These are phyloP conservation scores for Pandemis heparana DNA, from an alignment of 2,888 invertebrate species.

Conservation along the genomic window DNA sequence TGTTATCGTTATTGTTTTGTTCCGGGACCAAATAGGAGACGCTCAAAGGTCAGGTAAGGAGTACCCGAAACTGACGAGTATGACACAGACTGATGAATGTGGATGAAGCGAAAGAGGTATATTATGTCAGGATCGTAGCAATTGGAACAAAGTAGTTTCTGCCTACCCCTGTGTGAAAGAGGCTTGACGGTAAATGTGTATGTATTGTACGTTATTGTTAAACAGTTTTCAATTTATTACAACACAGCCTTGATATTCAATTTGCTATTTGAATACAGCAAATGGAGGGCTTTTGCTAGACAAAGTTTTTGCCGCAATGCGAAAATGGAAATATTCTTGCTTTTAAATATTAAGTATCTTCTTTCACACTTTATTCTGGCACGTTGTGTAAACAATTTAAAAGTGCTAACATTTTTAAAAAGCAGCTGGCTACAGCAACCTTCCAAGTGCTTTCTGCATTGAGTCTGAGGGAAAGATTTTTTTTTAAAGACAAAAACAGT, in stretches of 20 bases:
- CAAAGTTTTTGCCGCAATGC: slow-evolving; percentile 11
- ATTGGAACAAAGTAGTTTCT: too few relatives aligned
- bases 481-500: neutral
- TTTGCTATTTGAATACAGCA: neutral
- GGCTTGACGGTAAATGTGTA: too few relatives aligned
- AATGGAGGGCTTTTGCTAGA: neutral
- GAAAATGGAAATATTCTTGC: slow-evolving; percentile 10
- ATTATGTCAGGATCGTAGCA: too few relatives aligned
- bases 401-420: neutral
- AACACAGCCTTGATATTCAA: slow-evolving; percentile 6
- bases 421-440: neutral
- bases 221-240: neutral
- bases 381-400: neutral
- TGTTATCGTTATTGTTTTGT: neutral
- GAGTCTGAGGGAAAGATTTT: neutral
- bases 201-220: neutral
- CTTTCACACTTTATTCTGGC: neutral
- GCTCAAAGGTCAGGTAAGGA: too few relatives aligned
- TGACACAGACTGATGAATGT: too few relatives aligned
- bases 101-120: too few relatives aligned
- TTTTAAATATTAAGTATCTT: slow-evolving; percentile 14
- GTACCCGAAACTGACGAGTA: too few relatives aligned
- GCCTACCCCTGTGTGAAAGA: too few relatives aligned
- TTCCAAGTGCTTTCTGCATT: neutral
- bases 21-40: too few relatives aligned